These are phyloP conservation scores for Dexiosoma caninum DNA, from an alignment of 2,888 invertebrate genomes.

Conservation along the genomic window DNA sequence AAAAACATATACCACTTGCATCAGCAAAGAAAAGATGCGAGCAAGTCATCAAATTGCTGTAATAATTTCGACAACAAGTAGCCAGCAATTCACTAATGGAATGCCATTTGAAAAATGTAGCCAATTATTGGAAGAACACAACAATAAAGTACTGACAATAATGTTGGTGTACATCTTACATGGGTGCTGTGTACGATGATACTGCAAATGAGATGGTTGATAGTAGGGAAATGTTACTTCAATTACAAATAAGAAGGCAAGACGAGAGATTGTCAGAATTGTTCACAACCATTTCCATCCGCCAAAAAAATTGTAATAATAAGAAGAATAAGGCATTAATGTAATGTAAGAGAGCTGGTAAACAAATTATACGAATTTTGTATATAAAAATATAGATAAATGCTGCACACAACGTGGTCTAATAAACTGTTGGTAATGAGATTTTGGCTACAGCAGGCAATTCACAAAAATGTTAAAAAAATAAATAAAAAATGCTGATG, in stretches of 20 bases:
- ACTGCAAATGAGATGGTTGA: not conserved
- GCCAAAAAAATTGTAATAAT: not conserved
- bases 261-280: not conserved
- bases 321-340: not conserved
- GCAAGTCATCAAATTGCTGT: not conserved
- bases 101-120: slow-evolving; percentile 1
- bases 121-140: not conserved
- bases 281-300: not conserved
- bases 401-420: not conserved
- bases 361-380: not conserved
- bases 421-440: not conserved
- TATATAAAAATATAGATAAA: slow-evolving; percentile 11
- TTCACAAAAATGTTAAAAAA: not conserved
- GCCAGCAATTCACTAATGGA: not conserved
- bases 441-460: not conserved
- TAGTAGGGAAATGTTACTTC: not conserved
- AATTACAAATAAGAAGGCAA: slow-evolving; percentile 16
- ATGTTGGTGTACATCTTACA: not conserved
- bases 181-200: not conserved
- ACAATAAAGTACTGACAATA: not conserved
- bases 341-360: not conserved
- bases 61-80: slow-evolving; percentile 1
- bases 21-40: not conserved
- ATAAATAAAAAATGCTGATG: not conserved
- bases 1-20: slow-evolving; percentile 10